These are phyloP conservation scores for Acronicta alni DNA, from an alignment of 2,888 invertebrate species.

Conservation along the genomic window DNA sequence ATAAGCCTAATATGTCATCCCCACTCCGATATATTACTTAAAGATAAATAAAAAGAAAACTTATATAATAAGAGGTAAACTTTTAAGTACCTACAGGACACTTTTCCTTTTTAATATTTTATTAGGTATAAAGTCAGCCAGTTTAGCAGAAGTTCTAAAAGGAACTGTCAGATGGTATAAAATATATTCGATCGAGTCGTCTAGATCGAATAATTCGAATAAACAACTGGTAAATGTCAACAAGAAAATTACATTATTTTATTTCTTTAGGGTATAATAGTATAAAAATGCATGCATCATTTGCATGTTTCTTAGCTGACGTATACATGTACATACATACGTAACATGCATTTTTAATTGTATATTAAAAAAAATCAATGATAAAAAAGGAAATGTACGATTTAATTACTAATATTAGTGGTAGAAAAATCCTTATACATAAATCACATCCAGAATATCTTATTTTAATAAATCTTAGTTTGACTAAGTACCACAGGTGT, in stretches of 20 bases:
- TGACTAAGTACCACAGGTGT: slow-evolving; percentile 70
- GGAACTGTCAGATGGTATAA: no score
- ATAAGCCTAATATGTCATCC: slow-evolving; percentile 38
- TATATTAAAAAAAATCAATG: slow-evolving; percentile 9
- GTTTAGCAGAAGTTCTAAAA: no score
- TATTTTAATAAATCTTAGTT: slow-evolving; percentile 64
- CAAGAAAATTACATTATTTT: no score
- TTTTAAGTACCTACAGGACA: slow-evolving; percentile 39
- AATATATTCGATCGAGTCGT: no score
- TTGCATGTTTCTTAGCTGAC: background rate
- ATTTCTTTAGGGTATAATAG: no score
- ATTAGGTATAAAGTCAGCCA: background rate
- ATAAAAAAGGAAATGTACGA: slow-evolving; percentile 24
- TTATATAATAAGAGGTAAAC: slow-evolving; percentile 53
- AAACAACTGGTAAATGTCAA: no score
- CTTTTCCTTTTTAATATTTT: slow-evolving; percentile 8
- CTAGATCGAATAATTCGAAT: no score
- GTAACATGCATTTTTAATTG: background rate
- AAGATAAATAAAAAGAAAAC: slow-evolving; percentile 28
- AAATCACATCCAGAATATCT: slow-evolving; percentile 68
- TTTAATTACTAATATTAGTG: slow-evolving; percentile 40
- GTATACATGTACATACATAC: no score
- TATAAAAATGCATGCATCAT: no score
- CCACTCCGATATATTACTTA: slow-evolving; percentile 29
- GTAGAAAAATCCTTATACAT: slow-evolving; percentile 50